Conservation (phyloP, 2,888 invertebrate species). For the Metopia argyrocephala region DNA sequence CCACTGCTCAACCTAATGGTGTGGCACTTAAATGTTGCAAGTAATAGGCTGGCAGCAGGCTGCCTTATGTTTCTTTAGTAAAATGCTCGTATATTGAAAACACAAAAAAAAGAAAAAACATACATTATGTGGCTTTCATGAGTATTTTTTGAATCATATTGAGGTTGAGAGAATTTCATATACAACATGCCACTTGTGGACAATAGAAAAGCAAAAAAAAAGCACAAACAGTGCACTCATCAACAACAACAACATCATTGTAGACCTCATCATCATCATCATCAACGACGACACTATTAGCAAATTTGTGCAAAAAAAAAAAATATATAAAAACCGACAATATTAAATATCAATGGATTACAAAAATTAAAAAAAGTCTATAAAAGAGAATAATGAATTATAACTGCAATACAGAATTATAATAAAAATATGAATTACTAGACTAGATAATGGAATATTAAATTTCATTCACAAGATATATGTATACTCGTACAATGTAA, state of each 20-base stretch:
- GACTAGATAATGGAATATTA: constrained; percentile 33
- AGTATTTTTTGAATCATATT: constrained; percentile 41
- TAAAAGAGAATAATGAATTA: constrained; percentile 8
- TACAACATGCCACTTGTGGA: constrained; percentile 52
- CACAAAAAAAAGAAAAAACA: not conserved
- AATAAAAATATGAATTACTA: not conserved
- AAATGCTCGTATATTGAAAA: constrained; percentile 11
- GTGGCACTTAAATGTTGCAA: not conserved
- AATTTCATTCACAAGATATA: constrained; percentile 48
- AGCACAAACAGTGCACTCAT: not conserved
- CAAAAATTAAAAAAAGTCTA: constrained; percentile 3
- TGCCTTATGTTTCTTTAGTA: constrained; percentile 9
- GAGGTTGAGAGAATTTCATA: constrained; percentile 57
- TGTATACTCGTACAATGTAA: no score
- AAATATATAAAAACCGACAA: not conserved
- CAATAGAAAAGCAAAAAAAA: constrained; percentile 9
- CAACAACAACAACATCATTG: not conserved
- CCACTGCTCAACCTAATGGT: not conserved
- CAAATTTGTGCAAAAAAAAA: not conserved
- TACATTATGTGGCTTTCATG: constrained; percentile 16
- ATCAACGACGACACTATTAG: not conserved
- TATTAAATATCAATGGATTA: constrained; percentile 41
- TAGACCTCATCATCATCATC: constrained; percentile 12
- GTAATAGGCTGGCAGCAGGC: constrained; percentile 1
- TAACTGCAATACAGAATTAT: not conserved